Evolutionary conservation across 2,113 vertebrate genomes (phyloP).

Genomic region (Cervus canadensis): DNA sequence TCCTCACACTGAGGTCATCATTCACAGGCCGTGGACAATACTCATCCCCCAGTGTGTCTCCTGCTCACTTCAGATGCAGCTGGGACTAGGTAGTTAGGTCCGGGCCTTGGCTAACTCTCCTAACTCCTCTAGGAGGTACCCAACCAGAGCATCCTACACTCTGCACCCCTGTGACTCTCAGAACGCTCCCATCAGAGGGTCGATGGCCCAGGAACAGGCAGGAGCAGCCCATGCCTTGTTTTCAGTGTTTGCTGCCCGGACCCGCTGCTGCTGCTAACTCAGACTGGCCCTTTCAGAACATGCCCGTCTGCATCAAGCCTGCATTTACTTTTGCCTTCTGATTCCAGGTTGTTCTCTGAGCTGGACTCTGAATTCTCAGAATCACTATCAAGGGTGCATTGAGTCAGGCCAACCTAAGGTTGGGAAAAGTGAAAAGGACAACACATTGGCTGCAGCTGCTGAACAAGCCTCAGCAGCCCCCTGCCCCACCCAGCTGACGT

Average conservation of each 20-base stretch:
- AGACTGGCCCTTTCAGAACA: neutral
- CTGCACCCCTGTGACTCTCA: neutral
- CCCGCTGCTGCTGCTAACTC: neutral
- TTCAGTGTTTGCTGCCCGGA: neutral
- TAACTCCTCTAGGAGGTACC: neutral
- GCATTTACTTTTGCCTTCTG: neutral
- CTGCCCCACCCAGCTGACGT: neutral
- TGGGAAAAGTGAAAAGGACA: neutral
- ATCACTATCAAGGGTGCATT: neutral
- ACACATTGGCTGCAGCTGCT: neutral
- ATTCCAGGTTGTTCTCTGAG: neutral
- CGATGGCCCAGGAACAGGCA: neutral
- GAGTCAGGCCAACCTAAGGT: neutral
- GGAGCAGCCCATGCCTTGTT: neutral
- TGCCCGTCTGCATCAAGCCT: neutral
- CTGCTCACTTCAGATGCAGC: neutral
- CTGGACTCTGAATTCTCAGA: neutral
- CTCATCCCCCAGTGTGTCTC: neutral
- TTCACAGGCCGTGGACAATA: neutral
- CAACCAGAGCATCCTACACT: neutral
- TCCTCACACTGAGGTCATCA: neutral
- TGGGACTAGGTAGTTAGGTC: neutral
- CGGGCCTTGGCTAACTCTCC: neutral
- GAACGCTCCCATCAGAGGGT: neutral
- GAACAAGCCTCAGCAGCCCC: neutral